These are phyloP conservation scores for Dicrurus megarhynchus DNA, from an alignment of 2,113 vertebrate genomes.

Conservation along the genomic window DNA sequence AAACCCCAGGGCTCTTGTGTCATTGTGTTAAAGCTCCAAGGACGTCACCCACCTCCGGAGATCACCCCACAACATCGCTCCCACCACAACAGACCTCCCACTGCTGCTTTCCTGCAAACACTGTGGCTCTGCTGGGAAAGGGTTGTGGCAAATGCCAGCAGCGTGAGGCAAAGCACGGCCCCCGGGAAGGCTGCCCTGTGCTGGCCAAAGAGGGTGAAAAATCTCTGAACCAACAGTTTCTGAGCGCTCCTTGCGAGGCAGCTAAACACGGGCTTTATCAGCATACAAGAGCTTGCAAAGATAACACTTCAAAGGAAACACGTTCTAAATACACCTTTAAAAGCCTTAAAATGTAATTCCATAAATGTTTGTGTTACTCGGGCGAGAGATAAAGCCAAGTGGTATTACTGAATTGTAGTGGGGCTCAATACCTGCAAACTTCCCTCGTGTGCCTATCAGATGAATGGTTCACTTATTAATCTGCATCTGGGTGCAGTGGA, in stretches of 20 bases:
- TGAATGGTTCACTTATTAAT: conserved; percentile 80
- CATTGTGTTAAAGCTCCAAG: rapidly evolving
- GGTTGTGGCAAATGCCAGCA: rapidly evolving
- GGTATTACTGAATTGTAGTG: conserved; percentile 41
- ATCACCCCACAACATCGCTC: neutral
- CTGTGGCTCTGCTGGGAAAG: neutral
- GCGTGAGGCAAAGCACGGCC: neutral
- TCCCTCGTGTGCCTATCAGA: conserved; percentile 60
- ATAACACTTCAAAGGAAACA: conserved; percentile 80
- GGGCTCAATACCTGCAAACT: conserved; percentile 33
- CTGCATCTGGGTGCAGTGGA: neutral
- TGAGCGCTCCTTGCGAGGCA: neutral
- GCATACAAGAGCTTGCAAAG: conserved; percentile 36
- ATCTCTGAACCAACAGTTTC: neutral
- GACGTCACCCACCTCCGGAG: neutral
- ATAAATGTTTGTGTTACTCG: conserved; percentile 77
- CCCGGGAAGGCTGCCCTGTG: neutral
- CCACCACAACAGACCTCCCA: neutral
- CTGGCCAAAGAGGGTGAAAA: neutral
- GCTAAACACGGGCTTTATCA: conserved; percentile 55
- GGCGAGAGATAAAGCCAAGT: conserved; percentile 64
- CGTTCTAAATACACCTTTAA: conserved; percentile 68
- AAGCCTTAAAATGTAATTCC: conserved; percentile 67
- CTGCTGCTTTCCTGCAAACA: neutral
- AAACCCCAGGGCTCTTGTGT: neutral